Evolutionary conservation across 2,888 invertebrate species (phyloP).

Genomic region (Melanophora roralis): DNA sequence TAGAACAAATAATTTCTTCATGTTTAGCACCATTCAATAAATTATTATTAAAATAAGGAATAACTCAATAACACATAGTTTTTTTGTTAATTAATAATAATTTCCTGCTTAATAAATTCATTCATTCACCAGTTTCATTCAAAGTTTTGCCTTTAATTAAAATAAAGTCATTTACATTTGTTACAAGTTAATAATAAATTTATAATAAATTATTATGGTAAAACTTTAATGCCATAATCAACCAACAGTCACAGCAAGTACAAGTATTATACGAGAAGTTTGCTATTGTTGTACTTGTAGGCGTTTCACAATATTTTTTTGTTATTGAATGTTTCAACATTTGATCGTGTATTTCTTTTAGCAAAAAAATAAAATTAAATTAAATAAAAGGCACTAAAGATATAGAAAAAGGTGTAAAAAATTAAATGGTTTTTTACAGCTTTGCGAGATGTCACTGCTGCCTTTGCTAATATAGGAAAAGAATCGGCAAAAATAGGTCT

Average conservation of each 20-base stretch:
- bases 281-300: conserved; percentile 46
- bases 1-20: no score
- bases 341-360: conserved; percentile 44
- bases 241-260: conserved; percentile 37
- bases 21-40: no score
- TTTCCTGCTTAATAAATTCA: background rate
- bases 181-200: conserved; percentile 56
- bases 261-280: background rate
- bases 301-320: conserved; percentile 55
- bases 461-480: no score
- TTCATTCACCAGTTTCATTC: conserved; percentile 38
- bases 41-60: no score
- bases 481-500: no score
- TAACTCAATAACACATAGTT: no score
- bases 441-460: no score
- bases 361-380: background rate
- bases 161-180: conserved; percentile 37
- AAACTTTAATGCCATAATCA: no score
- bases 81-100: background rate
- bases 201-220: conserved; percentile 49
- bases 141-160: conserved; percentile 19
- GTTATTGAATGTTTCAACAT: conserved; percentile 55
- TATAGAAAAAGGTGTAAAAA: conserved; percentile 44
- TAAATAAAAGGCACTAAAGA: conserved; percentile 2
- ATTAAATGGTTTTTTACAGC: conserved; percentile 22